phyloP scores from a whole-genome alignment of 2,888 invertebrate genomes.

The Calameuta idolon region DNA sequence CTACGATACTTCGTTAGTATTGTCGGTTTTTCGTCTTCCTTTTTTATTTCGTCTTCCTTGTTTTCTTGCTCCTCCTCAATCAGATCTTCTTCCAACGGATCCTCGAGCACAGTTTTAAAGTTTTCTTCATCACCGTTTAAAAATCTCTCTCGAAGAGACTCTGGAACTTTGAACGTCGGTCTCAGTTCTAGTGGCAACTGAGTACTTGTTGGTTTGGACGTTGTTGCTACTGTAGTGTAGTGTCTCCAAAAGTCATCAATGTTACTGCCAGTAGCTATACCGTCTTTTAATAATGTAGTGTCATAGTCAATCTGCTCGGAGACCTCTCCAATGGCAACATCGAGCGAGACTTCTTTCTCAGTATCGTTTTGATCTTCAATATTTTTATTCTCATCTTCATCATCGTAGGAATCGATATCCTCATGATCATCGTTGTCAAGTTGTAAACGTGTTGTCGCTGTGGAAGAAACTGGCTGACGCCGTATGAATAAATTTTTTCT shows the following conservation, averaged over 20 bases:
- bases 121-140: background rate
- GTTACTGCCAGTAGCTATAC: background rate
- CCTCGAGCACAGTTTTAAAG: background rate
- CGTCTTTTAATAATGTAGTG: background rate
- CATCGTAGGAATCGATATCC: constrained; percentile 3
- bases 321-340: background rate
- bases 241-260: constrained; percentile 44
- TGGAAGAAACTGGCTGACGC: constrained; percentile 45
- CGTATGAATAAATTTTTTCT: constrained; percentile 49
- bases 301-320: background rate
- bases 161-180: constrained; percentile 14
- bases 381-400: constrained; percentile 10
- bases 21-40: background rate
- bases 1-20: constrained; percentile 15
- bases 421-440: constrained; percentile 7
- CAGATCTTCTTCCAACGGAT: background rate
- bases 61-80: background rate
- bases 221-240: constrained; percentile 33
- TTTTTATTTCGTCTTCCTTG: background rate
- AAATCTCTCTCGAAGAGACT: background rate
- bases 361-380: background rate
- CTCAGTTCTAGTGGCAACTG: constrained; percentile 8
- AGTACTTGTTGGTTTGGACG: constrained; percentile 17
- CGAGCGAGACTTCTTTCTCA: background rate
- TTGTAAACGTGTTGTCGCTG: constrained; percentile 23